phyloP scores from a whole-genome alignment of 2,113 vertebrate species.

The Trinectes maculatus region DNA sequence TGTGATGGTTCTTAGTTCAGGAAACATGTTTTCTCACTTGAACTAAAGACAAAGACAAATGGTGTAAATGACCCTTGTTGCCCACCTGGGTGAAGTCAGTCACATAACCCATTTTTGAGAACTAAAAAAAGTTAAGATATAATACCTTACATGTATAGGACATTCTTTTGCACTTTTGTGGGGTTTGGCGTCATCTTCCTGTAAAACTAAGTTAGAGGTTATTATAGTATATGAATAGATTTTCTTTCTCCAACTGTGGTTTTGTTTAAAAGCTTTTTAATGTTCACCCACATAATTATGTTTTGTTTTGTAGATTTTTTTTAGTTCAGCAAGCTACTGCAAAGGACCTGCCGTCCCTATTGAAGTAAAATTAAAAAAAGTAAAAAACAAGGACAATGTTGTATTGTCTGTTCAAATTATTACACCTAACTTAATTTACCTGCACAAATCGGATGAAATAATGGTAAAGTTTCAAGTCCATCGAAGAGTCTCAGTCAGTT shows the following conservation, averaged over 20 bases:
- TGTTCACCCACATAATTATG: neutral
- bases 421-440: neutral
- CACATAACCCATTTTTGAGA: slow-evolving; percentile 2
- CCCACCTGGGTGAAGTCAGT: slow-evolving; percentile 4
- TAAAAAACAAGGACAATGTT: neutral
- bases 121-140: slow-evolving; percentile 6
- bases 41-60: slow-evolving; percentile 25
- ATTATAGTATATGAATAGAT: slow-evolving; percentile 26
- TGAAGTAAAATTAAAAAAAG: slow-evolving; percentile 5
- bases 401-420: neutral
- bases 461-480: neutral
- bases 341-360: slow-evolving; percentile 32
- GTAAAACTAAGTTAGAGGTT: slow-evolving; percentile 48
- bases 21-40: slow-evolving; percentile 29
- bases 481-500: neutral
- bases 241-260: slow-evolving; percentile 1
- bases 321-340: slow-evolving; percentile 30
- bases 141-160: too few relatives aligned
- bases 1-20: slow-evolving; percentile 9
- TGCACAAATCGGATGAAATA: neutral
- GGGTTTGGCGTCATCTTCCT: slow-evolving; percentile 43
- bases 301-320: slow-evolving; percentile 8
- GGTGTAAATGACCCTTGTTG: neutral
- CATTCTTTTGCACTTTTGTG: too few relatives aligned
- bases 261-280: slow-evolving; percentile 11